Evolutionary conservation across 2,113 vertebrate species (phyloP).

Genomic region (Aptenodytes forsteri): DNA sequence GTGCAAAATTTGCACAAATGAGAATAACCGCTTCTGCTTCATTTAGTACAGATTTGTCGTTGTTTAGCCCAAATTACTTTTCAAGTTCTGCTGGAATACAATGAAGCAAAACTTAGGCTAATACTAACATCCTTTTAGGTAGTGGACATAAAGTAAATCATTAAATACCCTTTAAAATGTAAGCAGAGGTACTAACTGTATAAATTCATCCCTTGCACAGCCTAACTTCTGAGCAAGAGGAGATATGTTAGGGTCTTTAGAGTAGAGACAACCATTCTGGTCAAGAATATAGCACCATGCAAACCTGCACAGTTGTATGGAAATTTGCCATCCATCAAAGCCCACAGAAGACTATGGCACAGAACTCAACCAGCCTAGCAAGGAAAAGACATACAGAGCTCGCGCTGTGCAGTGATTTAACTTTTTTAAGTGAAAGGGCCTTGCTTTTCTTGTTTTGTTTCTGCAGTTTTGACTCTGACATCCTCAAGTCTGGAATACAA

Average conservation of each 20-base stretch:
- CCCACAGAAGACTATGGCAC: not conserved
- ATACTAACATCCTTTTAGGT: not conserved
- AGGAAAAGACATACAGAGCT: not conserved
- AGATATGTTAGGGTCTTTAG: not conserved
- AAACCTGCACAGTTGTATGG: not conserved
- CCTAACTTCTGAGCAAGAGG: not conserved
- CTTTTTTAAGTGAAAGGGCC: not conserved
- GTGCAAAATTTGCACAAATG: not conserved
- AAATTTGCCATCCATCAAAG: not conserved
- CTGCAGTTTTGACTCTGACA: not conserved
- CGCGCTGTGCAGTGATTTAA: not conserved
- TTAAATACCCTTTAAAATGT: not conserved
- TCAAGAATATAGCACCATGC: rapidly evolving
- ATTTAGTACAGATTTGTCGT: not conserved
- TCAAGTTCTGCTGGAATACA: not conserved
- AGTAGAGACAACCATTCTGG: not conserved
- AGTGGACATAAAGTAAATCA: not conserved
- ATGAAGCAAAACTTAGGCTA: not conserved
- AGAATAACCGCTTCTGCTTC: not conserved
- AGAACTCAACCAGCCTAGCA: not conserved
- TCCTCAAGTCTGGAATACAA: not conserved
- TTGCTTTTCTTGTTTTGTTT: not conserved
- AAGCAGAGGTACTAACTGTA: not conserved
- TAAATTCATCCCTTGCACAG: not conserved
- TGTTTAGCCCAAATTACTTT: not conserved